Percentiles rank a stretch among this genome's conserved stretches.
phyloP scores from a whole-genome alignment of 2,113 vertebrate species.

The Acanthochromis polyacanthus region DNA sequence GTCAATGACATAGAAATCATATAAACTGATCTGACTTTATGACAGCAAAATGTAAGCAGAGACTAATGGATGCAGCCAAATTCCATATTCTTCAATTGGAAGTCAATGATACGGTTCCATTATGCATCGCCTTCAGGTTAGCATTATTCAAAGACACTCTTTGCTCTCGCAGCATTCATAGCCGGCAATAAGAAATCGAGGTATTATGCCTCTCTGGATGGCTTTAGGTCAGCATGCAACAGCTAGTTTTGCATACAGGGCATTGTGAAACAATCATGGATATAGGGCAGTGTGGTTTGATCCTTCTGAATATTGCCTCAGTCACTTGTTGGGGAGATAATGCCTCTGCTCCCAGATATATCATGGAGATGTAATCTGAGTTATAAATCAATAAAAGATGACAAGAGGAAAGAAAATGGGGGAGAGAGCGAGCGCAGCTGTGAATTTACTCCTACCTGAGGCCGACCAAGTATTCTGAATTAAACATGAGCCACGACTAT shows the following conservation, averaged over 20 bases:
- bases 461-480: conserved; percentile 38
- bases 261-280: conserved; percentile 36
- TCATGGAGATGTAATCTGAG: conserved; percentile 50
- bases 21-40: conserved; percentile 26
- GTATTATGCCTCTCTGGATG: conserved; percentile 43
- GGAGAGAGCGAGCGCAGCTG: conserved; percentile 7
- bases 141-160: conserved; percentile 23
- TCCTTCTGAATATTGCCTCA: conserved; percentile 29
- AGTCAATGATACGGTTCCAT: conserved; percentile 59
- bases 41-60: conserved; percentile 22
- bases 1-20: conserved; percentile 11
- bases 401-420: conserved; percentile 21
- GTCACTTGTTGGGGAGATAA: conserved; percentile 31
- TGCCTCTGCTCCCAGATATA: conserved; percentile 23
- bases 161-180: background rate
- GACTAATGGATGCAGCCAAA: conserved; percentile 25
- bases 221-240: conserved; percentile 41
- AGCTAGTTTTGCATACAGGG: conserved; percentile 26
- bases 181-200: conserved; percentile 17
- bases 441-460: conserved; percentile 45
- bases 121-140: conserved; percentile 18
- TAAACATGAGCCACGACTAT: conserved; percentile 35
- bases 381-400: conserved; percentile 66
- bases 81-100: conserved; percentile 30
- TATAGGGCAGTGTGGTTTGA: background rate